phyloP scores from a whole-genome alignment of 2,888 invertebrate genomes.

The Agrochola litura region DNA sequence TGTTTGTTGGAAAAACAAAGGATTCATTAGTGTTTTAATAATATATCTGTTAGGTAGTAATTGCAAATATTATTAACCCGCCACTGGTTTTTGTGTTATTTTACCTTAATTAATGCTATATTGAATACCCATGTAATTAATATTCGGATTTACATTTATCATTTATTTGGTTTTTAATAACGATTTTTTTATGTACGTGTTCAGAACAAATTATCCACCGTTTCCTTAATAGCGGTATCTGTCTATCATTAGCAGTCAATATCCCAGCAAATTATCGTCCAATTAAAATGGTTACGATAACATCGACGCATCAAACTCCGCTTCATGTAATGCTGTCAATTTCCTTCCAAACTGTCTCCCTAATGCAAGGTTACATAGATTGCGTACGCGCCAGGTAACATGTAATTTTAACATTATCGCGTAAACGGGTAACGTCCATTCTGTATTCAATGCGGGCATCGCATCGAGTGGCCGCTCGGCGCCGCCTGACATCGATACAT shows the following conservation, averaged over 20 bases:
- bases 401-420: conserved; percentile 79
- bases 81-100: neutral
- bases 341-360: conserved; percentile 60
- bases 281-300: conserved; percentile 47
- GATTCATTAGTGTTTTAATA: conserved; percentile 16
- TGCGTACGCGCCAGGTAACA: conserved; percentile 67
- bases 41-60: neutral
- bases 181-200: neutral
- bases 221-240: conserved; percentile 31
- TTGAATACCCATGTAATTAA: neutral
- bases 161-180: neutral
- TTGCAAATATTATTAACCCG: conserved; percentile 26
- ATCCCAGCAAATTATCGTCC: conserved; percentile 51
- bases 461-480: conserved; percentile 69
- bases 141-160: neutral
- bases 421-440: conserved; percentile 74
- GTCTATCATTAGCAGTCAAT: conserved; percentile 45
- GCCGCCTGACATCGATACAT: conserved; percentile 83
- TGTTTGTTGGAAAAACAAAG: conserved; percentile 41
- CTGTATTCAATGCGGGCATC: conserved; percentile 58
- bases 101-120: conserved; percentile 20
- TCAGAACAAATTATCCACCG: conserved; percentile 12
- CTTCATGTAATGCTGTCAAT: conserved; percentile 54
- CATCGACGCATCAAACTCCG: conserved; percentile 45
- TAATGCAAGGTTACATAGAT: conserved; percentile 56